A percentile compares a stretch with the other conserved stretches of the same genome.
Conservation (phyloP, 2,113 vertebrate species). For the Pluvianellus socialis region DNA sequence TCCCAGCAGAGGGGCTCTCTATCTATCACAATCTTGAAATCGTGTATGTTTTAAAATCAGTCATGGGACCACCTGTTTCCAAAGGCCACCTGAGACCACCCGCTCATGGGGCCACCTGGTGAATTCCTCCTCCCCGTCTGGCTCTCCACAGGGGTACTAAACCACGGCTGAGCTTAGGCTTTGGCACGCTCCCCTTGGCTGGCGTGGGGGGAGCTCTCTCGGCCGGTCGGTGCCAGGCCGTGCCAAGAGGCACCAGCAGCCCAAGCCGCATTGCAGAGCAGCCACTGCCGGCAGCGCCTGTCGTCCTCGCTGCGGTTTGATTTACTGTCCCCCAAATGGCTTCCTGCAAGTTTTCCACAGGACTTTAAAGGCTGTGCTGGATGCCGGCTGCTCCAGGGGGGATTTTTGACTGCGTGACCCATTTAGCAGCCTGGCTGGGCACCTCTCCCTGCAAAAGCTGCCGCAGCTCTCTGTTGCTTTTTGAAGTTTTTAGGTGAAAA, state of each 20-base stretch:
- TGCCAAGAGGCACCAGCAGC: background rate
- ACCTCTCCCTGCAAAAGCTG: background rate
- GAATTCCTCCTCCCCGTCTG: background rate
- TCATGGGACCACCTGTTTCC: background rate
- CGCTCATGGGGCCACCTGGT: background rate
- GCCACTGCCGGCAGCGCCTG: background rate
- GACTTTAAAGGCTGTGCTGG: background rate
- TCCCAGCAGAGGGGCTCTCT: no score
- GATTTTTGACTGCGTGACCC: background rate
- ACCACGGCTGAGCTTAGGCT: background rate
- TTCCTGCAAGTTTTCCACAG: background rate
- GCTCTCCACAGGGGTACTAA: background rate
- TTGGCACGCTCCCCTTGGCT: background rate
- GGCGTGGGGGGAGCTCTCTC: background rate
- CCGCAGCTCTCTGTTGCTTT: background rate
- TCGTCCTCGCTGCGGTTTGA: background rate
- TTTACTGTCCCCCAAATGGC: background rate
- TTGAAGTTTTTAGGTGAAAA: background rate
- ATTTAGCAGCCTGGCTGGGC: constrained; percentile 16
- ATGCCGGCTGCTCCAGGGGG: background rate
- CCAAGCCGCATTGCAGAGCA: constrained; percentile 5
- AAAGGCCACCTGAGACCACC: background rate
- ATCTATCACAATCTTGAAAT: background rate
- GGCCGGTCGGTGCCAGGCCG: rapidly evolving
- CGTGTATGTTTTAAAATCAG: background rate